These are phyloP conservation scores for Stictocephala bisonia DNA, from an alignment of 2,888 invertebrate genomes.

Conservation along the genomic window DNA sequence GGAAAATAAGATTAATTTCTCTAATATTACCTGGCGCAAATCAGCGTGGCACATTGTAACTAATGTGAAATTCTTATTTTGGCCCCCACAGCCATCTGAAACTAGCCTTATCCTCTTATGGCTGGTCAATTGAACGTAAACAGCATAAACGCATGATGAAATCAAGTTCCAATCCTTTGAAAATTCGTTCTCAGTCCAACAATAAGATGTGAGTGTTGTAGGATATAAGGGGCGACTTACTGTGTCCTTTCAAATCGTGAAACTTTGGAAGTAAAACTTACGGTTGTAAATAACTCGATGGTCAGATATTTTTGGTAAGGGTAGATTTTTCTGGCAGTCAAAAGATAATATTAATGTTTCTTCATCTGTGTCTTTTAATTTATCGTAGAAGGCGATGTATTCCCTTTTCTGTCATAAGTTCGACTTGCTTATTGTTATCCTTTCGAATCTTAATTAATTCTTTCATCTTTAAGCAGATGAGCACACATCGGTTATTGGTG, in stretches of 20 bases:
- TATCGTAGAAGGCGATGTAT: conserved; percentile 17
- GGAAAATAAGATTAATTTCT: conserved; percentile 37
- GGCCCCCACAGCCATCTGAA: too few relatives aligned
- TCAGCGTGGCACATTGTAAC: too few relatives aligned
- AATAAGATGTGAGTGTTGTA: conserved; percentile 14
- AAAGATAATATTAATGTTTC: conserved; percentile 3
- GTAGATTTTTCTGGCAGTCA: conserved; percentile 4
- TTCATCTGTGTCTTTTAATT: background rate
- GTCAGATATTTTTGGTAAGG: conserved; percentile 7
- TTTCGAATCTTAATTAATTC: conserved; percentile 10
- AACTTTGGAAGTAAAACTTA: conserved; percentile 10
- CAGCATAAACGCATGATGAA: conserved; percentile 23
- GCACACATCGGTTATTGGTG: conserved; percentile 43
- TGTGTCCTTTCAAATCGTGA: conserved; percentile 2
- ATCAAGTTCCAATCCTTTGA: conserved; percentile 9
- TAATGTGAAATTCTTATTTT: too few relatives aligned
- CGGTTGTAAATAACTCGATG: background rate
- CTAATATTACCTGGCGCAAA: conserved; percentile 35
- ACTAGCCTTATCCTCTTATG: too few relatives aligned
- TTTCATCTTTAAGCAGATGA: conserved; percentile 38
- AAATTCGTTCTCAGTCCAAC: too few relatives aligned
- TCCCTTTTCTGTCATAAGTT: background rate
- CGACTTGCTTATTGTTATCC: background rate
- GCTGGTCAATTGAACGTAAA: background rate
- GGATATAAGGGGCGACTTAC: background rate